Base-by-base conservation (phyloP, 2,113 vertebrate genomes). In the Isichthys henryi region DNA sequence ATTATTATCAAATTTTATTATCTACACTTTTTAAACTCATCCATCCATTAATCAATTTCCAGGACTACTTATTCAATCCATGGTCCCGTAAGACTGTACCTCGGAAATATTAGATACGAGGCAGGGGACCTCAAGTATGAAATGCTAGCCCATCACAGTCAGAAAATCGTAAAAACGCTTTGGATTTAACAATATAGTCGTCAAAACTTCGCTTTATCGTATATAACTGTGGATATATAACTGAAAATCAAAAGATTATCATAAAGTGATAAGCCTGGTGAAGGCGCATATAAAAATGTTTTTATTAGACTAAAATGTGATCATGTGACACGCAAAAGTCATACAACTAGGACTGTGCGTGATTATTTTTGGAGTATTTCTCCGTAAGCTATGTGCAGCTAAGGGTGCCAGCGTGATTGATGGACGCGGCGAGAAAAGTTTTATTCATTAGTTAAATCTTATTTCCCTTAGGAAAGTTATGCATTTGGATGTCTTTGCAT, bases 381-480 rank as follows among this genome's bases (percentile, higher is more conserved):
- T 35, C 86, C 48, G 21, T 90, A 53, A 66, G 87, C 89, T 86
- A 87, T 17, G 87, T 90, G 86, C 56, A 27, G 86, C 86, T 84
- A 43, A 87, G 88, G 27, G 82, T 23, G 45, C 52, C 4, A 9
- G n/a, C 8, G 13, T 89, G 66, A 91, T 88, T 90, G 23, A 91
- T 90, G 45, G 70, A 27, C 86, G n/a, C 53, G 15, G n/a, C 35
- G 53, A 87, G 87, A 87, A 89, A 90, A 83, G 90, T 89, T 88
- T 90, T 83, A 90, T 90, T 87, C 52, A 58, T 90, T 88, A 88
- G n/a, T 31, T 88, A 83, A 88, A 90, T 90, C 87, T 87, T 90
- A 49, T 62, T 88, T 90, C 70, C 77, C 88, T 19, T 46, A 84
- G 83, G 70, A 31, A 43, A 87, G 19, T 52, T 82, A 74, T 43